Evolutionary conservation across 2,797 vertebrate genomes (phyloP), one percentile per base, ranked within the genome.

Genomic region (Enteromius trimaculatus): DNA sequence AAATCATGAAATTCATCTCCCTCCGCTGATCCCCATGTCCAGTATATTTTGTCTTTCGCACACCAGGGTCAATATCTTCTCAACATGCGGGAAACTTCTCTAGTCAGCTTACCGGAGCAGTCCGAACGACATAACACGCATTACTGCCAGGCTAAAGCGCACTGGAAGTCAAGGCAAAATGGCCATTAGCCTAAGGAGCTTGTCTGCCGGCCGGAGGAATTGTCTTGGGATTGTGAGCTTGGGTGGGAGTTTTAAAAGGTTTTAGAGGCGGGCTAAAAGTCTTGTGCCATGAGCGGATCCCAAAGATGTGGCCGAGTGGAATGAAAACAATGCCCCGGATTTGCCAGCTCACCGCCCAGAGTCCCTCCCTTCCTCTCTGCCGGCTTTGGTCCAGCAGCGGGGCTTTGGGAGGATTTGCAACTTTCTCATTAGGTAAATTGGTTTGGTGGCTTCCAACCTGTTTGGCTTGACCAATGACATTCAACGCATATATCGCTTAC

Each of bases 361-460:
- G n/a, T 69, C 83, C 23, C 58, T 69, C 69, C 29, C 87, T 49
- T 23, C 31, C 60, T 47, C 53, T 64, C 34, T 66, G 72, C 68
- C n/a, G 79, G 81, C 87, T 86, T 89, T 69, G 77, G 80, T 17
- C 21, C 49, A 64, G 53, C 83, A 87, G 80, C 81, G 74, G 29
- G 44, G 78, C 86, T 88, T 89, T 79, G 85, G 34, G 55, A 86
- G 90, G 91, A 93, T 94, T 90, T 92, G 84, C 75, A 87, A 90
- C 88, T 90, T 90, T 91, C 87, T 89, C 87, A 93, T 93, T 92
- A 93, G 89, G 86, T 84, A 91, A 92, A 93, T 93, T 91, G 90
- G 90, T 94, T 90, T 90, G 81, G 85, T 71, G 78, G 70, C 71
- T 66, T 64, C 55, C 21, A 13, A 72, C 31, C 58, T 39, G n/a